phyloP scores from a whole-genome alignment of 2,113 vertebrate species.

The Erythrocebus patas region DNA sequence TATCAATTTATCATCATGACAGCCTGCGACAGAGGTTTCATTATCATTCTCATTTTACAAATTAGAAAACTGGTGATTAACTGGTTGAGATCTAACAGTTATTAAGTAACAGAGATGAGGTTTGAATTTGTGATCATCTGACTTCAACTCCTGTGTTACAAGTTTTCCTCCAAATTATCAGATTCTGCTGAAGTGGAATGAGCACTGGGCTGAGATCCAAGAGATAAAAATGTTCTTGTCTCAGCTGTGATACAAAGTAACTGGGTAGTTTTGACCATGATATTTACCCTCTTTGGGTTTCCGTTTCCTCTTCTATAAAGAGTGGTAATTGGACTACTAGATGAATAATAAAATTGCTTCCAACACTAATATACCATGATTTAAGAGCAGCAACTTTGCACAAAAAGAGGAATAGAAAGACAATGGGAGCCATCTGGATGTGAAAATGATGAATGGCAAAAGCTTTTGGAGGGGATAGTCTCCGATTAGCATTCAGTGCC shows the following conservation, averaged over 20 bases:
- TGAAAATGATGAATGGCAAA: constrained; percentile 49
- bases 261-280: constrained; percentile 29
- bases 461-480: not conserved
- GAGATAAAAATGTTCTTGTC: constrained; percentile 13
- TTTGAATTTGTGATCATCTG: not conserved
- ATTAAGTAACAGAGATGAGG: constrained; percentile 21
- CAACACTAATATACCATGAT: constrained; percentile 47
- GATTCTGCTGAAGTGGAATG: not conserved
- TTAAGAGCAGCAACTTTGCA: constrained; percentile 59
- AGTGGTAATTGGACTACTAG: constrained; percentile 49
- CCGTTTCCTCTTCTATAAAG: constrained; percentile 58
- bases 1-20: not conserved
- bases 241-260: constrained; percentile 51
- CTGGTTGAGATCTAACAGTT: not conserved
- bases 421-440: constrained; percentile 69
- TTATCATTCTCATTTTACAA: constrained; percentile 5
- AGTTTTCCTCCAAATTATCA: not conserved
- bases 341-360: constrained; percentile 69
- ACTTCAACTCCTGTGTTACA: not conserved
- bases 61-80: constrained; percentile 1
- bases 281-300: constrained; percentile 44
- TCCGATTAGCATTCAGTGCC: constrained; percentile 30
- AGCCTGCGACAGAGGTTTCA: not conserved
- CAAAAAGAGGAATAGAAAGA: constrained; percentile 40
- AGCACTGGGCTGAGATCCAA: constrained; percentile 7